phyloP scores from a whole-genome alignment of 2,797 vertebrate species.

The Ispidina picta region DNA sequence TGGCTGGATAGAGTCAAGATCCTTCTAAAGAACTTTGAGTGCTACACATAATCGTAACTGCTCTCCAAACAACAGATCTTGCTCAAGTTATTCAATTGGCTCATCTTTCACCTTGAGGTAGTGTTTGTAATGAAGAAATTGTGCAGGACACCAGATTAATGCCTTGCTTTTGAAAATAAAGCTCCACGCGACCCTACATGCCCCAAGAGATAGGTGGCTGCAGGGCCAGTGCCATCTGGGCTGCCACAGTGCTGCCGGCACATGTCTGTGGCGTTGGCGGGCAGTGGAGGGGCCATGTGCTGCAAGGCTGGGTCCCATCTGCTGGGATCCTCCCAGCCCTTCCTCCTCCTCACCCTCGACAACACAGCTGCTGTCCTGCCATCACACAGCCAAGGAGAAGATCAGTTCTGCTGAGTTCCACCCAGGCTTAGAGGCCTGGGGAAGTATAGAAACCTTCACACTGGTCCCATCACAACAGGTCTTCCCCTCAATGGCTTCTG shows the following conservation, averaged over 20 bases:
- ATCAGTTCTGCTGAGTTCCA: neutral
- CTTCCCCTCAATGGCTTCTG: neutral
- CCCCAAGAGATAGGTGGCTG: neutral
- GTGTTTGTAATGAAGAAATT: constrained; percentile 40
- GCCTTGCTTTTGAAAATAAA: neutral
- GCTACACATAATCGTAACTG: neutral
- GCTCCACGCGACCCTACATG: neutral
- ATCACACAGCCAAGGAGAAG: neutral
- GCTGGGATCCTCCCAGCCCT: no score
- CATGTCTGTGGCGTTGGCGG: neutral
- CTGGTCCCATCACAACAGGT: neutral
- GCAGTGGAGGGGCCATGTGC: fast-evolving
- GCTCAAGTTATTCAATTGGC: neutral
- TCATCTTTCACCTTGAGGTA: constrained; percentile 56
- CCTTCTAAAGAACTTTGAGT: neutral
- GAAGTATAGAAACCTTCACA: fast-evolving
- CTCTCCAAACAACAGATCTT: neutral
- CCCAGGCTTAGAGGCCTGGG: neutral
- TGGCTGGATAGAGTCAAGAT: neutral
- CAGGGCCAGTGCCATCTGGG: neutral
- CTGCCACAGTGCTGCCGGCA: neutral
- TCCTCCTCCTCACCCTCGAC: fast-evolving
- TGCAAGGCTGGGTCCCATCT: neutral
- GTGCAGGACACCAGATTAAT: neutral
- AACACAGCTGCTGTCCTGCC: fast-evolving